Conservation (phyloP, 2,113 vertebrate species). For the Callionymus lyra region DNA sequence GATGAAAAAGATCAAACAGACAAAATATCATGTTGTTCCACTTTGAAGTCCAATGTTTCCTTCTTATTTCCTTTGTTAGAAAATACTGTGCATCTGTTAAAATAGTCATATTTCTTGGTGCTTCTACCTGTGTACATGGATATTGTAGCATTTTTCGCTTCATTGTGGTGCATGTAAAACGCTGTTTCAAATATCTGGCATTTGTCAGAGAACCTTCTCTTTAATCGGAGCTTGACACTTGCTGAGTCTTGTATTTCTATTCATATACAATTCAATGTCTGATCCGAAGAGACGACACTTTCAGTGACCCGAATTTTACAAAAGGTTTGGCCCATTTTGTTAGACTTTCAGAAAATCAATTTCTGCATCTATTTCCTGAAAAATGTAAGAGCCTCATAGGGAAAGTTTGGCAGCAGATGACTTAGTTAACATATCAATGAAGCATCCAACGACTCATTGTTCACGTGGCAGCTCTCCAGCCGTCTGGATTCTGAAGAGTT, state of each 20-base stretch:
- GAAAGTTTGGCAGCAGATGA: background rate
- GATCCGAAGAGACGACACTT: background rate
- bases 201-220: background rate
- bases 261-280: background rate
- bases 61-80: too few relatives aligned
- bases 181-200: too few relatives aligned
- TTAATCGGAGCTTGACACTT: background rate
- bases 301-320: background rate
- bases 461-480: constrained; percentile 1
- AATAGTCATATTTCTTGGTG: too few relatives aligned
- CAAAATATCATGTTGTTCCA: too few relatives aligned
- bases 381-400: background rate
- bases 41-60: too few relatives aligned
- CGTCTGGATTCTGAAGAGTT: constrained; percentile 7
- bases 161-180: too few relatives aligned
- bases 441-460: constrained; percentile 5
- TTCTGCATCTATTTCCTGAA: too few relatives aligned
- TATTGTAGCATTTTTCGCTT: too few relatives aligned
- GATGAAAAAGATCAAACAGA: too few relatives aligned
- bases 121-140: too few relatives aligned
- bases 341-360: background rate
- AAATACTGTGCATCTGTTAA: too few relatives aligned
- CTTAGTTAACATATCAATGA: constrained; percentile 1
- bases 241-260: background rate
- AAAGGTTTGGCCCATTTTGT: background rate